Evolutionary conservation across 2,888 invertebrate genomes (phyloP), one percentile per base, ranked within the genome.

Genomic region (Portevinia maculata): DNA sequence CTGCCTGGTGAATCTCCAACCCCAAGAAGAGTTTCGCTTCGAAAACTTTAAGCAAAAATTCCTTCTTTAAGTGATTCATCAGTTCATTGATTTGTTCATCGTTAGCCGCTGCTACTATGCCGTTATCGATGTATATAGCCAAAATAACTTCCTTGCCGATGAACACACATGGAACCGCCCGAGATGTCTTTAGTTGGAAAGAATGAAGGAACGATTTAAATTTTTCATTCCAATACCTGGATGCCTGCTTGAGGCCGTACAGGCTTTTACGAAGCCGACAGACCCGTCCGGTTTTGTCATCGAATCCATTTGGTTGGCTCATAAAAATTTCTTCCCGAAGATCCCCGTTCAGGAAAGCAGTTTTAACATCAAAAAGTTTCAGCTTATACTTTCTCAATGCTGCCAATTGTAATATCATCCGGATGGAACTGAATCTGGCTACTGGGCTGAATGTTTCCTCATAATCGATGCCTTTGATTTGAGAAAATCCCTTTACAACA

Each of bases 371-470:
- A 55, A 85, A 84, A 15, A 78, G 84, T 6, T n/a, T 46, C 9
- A 85, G 8, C 13, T 60, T 21, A 32, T 84, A 41, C 9, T 62
- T 50, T 30, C 55, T 21, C 24, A 55, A 32, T 24, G 60, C 83
- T 13, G 85, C 83, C 50, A 85, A 69, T 30, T 85, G 64, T 57
- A 85, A 70, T 70, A 86, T 67, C 41, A 79, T 73, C 70, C 85
- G 83, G 24, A 87, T 76, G 1, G 86, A 86, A 15, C 84, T 73
- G 46, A 85, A 81, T 78, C 79, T 85, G 11, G 85, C 86, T 1
- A 88, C 88, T n/a, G 88, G 87, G 48, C 88, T 86, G 64, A 87
- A 89, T 0, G 87, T 87, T 64, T 88, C 86, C 19, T 86, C 70
- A 79, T 87, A 88, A 81, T 88, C 87, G 21, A 85, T 67, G 7